A percentile compares a stretch with the other conserved stretches of the same genome.
Conservation (phyloP, 2,113 vertebrate genomes). For the Numenius arquata region DNA sequence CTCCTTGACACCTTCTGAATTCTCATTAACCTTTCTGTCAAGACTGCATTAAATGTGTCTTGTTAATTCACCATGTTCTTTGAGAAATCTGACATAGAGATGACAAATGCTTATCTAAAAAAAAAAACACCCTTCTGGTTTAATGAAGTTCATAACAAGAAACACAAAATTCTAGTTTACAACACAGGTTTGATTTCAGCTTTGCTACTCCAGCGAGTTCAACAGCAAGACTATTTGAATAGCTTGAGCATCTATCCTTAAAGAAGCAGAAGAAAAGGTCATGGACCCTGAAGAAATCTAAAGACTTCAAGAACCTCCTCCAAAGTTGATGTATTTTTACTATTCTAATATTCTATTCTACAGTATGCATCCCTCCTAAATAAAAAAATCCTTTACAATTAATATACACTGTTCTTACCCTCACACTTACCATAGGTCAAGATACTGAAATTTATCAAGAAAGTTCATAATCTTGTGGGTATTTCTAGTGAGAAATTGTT, state of each 20-base stretch:
- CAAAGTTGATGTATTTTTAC: background rate
- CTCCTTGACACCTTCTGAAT: slow-evolving; percentile 13
- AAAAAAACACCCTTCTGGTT: background rate
- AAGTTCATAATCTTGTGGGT: background rate
- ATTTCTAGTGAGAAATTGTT: background rate
- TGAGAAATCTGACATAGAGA: slow-evolving; percentile 43
- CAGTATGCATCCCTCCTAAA: background rate
- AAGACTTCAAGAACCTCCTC: background rate
- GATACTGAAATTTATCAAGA: background rate
- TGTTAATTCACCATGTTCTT: slow-evolving; percentile 47
- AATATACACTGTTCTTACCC: background rate
- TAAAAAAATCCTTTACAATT: background rate
- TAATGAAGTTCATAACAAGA: background rate
- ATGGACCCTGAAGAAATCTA: background rate
- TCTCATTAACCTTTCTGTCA: slow-evolving; percentile 66
- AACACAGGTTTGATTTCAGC: background rate
- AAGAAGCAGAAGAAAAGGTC: background rate
- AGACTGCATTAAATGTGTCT: slow-evolving; percentile 11
- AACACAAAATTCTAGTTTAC: background rate
- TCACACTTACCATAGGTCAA: background rate
- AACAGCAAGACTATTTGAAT: background rate
- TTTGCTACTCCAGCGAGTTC: background rate
- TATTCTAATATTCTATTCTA: background rate
- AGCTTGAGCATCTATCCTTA: background rate
- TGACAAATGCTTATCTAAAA: slow-evolving; percentile 33